Conservation (phyloP, 2,888 invertebrate species). For the Lithophane leautieri region DNA sequence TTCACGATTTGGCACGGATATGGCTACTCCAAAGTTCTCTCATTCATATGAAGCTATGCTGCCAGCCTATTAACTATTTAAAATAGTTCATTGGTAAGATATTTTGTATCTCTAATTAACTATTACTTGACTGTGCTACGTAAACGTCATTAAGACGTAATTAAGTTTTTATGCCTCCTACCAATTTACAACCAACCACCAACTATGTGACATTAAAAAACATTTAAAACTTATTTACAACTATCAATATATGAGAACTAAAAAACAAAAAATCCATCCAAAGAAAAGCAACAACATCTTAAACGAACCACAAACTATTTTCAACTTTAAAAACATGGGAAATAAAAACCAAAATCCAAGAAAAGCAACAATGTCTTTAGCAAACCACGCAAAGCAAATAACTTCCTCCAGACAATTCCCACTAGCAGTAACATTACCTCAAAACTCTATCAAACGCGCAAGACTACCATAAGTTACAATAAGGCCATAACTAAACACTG, state of each 20-base stretch:
- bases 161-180: background rate
- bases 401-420: constrained; percentile 13
- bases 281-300: too few species aligned
- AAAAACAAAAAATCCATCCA: too few species aligned
- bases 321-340: background rate
- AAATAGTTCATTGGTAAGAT: background rate
- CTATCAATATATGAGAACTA: too few species aligned
- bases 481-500: constrained; percentile 62
- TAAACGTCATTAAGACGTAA: background rate
- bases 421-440: constrained; percentile 22
- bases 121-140: background rate
- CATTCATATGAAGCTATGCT: constrained; percentile 6
- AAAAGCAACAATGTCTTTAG: background rate
- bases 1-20: constrained; percentile 45
- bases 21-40: constrained; percentile 17
- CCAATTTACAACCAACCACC: too few species aligned
- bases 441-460: constrained; percentile 39
- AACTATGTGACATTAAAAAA: too few species aligned
- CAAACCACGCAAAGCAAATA: background rate
- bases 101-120: background rate
- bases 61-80: background rate
- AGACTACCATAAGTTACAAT: constrained; percentile 59
- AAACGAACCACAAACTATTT: too few species aligned
- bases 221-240: too few species aligned
- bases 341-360: background rate